Base-by-base conservation (phyloP, 2,888 invertebrate species). In the Sicus ferrugineus region DNA sequence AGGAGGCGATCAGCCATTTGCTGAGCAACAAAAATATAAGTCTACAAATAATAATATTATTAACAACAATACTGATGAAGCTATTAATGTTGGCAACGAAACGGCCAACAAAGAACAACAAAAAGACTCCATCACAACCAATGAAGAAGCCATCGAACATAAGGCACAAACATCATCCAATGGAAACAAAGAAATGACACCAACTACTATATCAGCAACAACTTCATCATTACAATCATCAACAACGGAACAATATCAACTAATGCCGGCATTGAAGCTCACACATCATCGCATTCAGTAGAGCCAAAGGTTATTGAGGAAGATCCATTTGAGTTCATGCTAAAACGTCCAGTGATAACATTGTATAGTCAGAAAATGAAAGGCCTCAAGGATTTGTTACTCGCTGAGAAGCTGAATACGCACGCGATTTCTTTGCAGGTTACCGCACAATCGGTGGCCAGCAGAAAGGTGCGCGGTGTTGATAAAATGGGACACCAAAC, bases 301-400 rank as follows among this genome's bases (percentile, higher is more conserved):
- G 52, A 52, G 52, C 3, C n/a, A 30, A 16, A 38, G 38, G 38
- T n/a, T 4, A 52, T 73, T 34, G 76, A 82, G 56, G 80, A 80
- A 30, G 80, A 82, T 74, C 77, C 79, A 6, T 80, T 78, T 63
- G 81, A 83, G 66, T 84, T 83, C 72, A 83, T 83, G 80, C 79
- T 83, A 80, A 89, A 78, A 87, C 88, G 69, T 85, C 89, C 81
- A 84, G 87, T 82, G 79, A 89, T 95, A 67, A 90, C 90, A 1
- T 85, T 97, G 42, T 92, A 91, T 84, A 97, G 96, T 84, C 93
- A 95, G 79, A 97, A 97, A 85, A 97, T 97, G 97, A 94, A 93
- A 75, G 96, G 96, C 14, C 86, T 97, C 54, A 93, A 94, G 82
- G 94, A 96, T 79, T 86, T 97, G 71, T 86, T 97, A 52, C 86